Evolutionary conservation across 2,113 vertebrate genomes (phyloP), one percentile per base, ranked within the genome.

Genomic region (Shinisaurus crocodilurus): DNA sequence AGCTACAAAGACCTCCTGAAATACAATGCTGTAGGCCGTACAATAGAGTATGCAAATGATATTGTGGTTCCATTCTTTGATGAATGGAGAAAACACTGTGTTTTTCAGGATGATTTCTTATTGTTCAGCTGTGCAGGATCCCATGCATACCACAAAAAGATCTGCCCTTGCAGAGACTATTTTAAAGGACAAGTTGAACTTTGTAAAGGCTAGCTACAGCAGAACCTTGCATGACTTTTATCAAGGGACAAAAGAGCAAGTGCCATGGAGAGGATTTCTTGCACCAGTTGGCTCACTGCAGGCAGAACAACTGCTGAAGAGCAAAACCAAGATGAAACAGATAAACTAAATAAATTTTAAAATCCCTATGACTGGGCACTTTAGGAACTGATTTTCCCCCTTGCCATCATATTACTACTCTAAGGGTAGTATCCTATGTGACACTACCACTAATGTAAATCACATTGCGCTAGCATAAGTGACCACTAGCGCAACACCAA

Each of bases 101-200:
- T 99, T 94, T 98, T 99, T 95, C 99, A 99, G 96, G 97, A 98
- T 0, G 99, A 99, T 97, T 98, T 99, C 93, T 95, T 99, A 85
- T 96, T 99, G 77, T 99, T 99, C 98, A 99, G 99, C 97, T 99
- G 99, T 48, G 99, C 99, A 0, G 99, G 99, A 1, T 97, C 98
- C 87, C 98, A 99, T 95, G 91, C 96, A 57, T 96, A 96, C n/a
- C 97, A 98, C 95, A 96, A 93, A 77, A 98, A 99, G 93, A 82
- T 99, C 97, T 99, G 99, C 96, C 99, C 99, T 85, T 99, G 99
- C 96, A 97, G 99, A 91, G 98, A 99, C 98, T 99, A 99, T 94
- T 98, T 98, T 97, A 99, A 99, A 95, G 99, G 99, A 94, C 99
- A 99, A 97, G 99, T 99, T 94, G 99, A 99, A 0, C 98, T 99